These are phyloP conservation scores for Nothobranchius furzeri DNA, from an alignment of 2,113 vertebrate species.

Conservation along the genomic window DNA sequence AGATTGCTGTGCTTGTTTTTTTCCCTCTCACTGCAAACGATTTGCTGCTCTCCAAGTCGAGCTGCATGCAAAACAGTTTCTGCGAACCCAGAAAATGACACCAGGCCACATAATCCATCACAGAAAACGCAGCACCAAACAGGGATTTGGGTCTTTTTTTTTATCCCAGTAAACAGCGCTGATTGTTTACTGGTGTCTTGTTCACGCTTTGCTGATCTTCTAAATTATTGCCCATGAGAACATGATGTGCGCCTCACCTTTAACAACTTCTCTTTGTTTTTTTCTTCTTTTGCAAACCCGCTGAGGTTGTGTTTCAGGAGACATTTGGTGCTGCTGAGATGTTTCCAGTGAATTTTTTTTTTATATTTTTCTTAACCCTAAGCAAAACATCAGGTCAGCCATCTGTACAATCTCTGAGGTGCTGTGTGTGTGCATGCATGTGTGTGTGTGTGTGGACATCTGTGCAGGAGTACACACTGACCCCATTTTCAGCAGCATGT, in stretches of 20 bases:
- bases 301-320: not conserved
- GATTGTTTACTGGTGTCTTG: not conserved
- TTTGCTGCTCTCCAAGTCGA: constrained; percentile 9
- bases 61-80: constrained; percentile 1
- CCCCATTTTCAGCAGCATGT: constrained; percentile 28
- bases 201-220: not conserved
- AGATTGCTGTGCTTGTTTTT: not conserved
- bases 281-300: not conserved
- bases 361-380: constrained; percentile 19
- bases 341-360: constrained; percentile 11
- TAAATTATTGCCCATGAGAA: not conserved
- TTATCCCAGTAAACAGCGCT: not conserved
- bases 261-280: not conserved
- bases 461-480: constrained; percentile 36
- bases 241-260: not conserved
- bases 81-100: not conserved
- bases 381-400: constrained; percentile 53
- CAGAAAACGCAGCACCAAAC: not conserved
- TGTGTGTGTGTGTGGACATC: constrained; percentile 22
- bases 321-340: constrained; percentile 6
- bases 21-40: not conserved
- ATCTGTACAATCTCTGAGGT: constrained; percentile 59
- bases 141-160: constrained; percentile 1
- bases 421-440: not conserved
- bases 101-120: constrained; percentile 11